Evolutionary conservation across 2,888 invertebrate species (phyloP), one percentile per base, ranked within the genome.

Genomic region (Opisthograptis luteolata): DNA sequence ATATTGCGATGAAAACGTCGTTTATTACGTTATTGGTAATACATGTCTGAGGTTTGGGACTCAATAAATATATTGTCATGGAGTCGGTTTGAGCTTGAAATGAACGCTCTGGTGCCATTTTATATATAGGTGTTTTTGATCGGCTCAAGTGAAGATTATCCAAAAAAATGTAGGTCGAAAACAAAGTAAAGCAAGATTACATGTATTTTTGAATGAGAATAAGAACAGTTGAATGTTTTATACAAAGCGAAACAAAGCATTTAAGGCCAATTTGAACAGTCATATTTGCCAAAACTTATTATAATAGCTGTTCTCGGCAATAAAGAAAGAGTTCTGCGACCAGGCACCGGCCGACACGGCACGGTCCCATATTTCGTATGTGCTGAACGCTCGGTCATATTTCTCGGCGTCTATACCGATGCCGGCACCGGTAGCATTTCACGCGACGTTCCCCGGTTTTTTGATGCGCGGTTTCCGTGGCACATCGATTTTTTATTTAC

Each of bases 401-500:
- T 84, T 87, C 80, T 78, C 69, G 69, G 71, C 76, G 79, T 79
- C 77, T 82, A 76, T 73, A 68, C 73, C 77, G 56, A 76, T 75
- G 68, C 71, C 69, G 64, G 69, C 68, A 76, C 78, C 81, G 82
- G 82, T 78, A 81, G 77, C 81, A 77, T 81, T 87, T 85, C 85
- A 87, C 84, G 84, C 84, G 81, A 84, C 76, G 72, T 73, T 79
- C 76, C 66, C 79, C 78, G 76, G 77, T 83, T 83, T 85, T 85
- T 85, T 76, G 78, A 86, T 81, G 79, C 79, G 81, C 76, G 79
- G 79, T 82, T 86, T 84, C 85, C 83, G 80, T 75, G 66, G 76
- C 75, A 82, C 80, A 82, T 80, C 79, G 74, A 72, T 72, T 70
- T 81, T 83, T 81, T 85, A 87, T 87, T 84, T 82, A 84, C 79